Base-by-base conservation (phyloP, 2,888 invertebrate genomes). In the Amphimallon solstitiale region DNA sequence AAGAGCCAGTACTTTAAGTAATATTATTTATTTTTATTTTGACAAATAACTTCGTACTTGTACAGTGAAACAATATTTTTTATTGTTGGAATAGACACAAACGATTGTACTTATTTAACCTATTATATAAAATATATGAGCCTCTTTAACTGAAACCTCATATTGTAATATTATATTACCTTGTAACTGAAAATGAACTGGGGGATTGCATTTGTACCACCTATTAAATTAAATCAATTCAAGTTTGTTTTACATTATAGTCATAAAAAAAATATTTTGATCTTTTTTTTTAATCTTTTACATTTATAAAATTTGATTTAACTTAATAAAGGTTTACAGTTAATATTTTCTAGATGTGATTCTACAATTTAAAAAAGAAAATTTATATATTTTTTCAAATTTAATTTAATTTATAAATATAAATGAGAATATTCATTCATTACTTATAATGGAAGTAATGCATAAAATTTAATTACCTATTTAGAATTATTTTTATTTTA, bases 1-100 rank as follows among this genome's bases (percentile, higher is more conserved):
- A 80, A 80, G 81, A 80, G 82, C 82, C 82, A 82, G 82, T 82
- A 82, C 79, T 78, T 79, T 82, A 81, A 81, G 81, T 80, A 75
- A 80, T 79, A 77, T 79, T 79, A 80, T 80, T 81, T 79, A 79
- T 80, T 80, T 77, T 76, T 76, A 76, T 78, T 77, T 78, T 75
- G 45, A 63, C 63, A 67, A 51, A 40, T 60, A 35, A 59, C 40
- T 59, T 61, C 74, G 73, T 76, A 75, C 74, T 76, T 80, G 79
- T 80, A 80, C 78, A 80, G 77, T 76, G 68, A 65, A n/a, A 51
- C 65, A 40, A 49, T 61, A 59, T 56, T n/a, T n/a, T n/a, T n/a
- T 60, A 46, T 63, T 71, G 71, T 69, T 70, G 67, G 59, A n/a
- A 66, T 65, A 71, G 69, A 71, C 65, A 66, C n/a, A 63, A 67